These are phyloP conservation scores for Anguilla anguilla DNA, from an alignment of 2,797 vertebrate species.

Conservation along the genomic window DNA sequence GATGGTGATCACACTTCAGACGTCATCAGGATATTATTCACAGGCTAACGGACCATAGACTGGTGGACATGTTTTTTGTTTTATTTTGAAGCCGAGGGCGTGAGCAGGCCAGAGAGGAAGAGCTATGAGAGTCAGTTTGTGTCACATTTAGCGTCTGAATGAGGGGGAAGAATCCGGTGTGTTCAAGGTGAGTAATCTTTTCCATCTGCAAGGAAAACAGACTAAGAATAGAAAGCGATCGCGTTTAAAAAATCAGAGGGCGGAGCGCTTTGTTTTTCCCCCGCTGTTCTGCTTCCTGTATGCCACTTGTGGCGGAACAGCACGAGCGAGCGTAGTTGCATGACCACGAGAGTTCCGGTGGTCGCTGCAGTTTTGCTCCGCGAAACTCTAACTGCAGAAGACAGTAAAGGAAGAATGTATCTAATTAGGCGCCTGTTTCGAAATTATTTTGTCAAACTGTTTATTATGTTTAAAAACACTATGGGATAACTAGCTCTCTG, in stretches of 20 bases:
- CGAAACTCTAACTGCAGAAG: too few species aligned
- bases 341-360: too few species aligned
- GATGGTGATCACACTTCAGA: background rate
- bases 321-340: background rate
- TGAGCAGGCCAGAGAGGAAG: background rate
- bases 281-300: background rate
- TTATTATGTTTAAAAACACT: background rate
- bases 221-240: background rate
- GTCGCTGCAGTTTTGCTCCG: too few species aligned
- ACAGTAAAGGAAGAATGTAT: too few species aligned
- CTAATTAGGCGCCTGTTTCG: background rate
- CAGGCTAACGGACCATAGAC: background rate
- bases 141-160: background rate
- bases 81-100: background rate
- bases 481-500: too few species aligned
- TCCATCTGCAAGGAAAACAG: background rate
- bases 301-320: background rate
- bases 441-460: background rate
- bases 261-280: background rate
- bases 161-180: background rate
- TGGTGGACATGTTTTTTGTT: background rate
- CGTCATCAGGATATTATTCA: background rate
- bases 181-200: conserved; percentile 4
- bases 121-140: background rate
- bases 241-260: background rate